Evolutionary conservation across 92 coral and sea anemone genomes (phyloP), one percentile per base, ranked within the genome.

Genomic region (Metridium senile): DNA sequence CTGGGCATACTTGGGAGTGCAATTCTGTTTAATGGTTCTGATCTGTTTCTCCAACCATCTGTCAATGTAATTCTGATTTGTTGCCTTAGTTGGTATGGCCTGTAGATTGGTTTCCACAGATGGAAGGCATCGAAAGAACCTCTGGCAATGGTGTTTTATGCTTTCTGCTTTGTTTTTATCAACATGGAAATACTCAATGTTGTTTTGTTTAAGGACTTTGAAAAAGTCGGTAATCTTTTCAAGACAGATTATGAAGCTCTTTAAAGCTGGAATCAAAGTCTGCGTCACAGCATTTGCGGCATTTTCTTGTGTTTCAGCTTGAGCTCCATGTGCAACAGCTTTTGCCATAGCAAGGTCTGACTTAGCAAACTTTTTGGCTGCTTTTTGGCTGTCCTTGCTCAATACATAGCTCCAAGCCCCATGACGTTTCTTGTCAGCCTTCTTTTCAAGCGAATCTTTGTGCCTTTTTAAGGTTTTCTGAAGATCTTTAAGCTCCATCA

Each of bases 51-150:
- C 86, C 80, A 86, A 80, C 94, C 91, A 89, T 35, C 43, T 62
- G 74, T 79, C 88, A 22, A 89, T 74, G 77, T 89, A 86, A 78
- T 78, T 86, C 68, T 86, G 81, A 75, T 86, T 85, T 58, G 88
- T 86, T 47, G 83, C 88, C 20, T 74, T 81, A 0, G 74, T 39
- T 7, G 94, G 94, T 39, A 89, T 89, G 66, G 83, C 74, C 13
- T 11, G 21, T 9, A 89, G 81, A 71, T 85, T 82, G 74, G 91
- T 86, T 77, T 78, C 64, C 43, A 90, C 87, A 0, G 54, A 76
- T 26, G 94, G 91, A 18, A 82, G 65, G 6, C 74, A 75, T 20
- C 89, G 82, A 27, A 69, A 51, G 68, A 90, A 90, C 35, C 1
- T 27, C 46, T 80, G 86, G 81, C 88, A 90, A 30, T 69, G 26